Conservation (phyloP, 1,140 invertebrate species). For the Aethina tumida region DNA sequence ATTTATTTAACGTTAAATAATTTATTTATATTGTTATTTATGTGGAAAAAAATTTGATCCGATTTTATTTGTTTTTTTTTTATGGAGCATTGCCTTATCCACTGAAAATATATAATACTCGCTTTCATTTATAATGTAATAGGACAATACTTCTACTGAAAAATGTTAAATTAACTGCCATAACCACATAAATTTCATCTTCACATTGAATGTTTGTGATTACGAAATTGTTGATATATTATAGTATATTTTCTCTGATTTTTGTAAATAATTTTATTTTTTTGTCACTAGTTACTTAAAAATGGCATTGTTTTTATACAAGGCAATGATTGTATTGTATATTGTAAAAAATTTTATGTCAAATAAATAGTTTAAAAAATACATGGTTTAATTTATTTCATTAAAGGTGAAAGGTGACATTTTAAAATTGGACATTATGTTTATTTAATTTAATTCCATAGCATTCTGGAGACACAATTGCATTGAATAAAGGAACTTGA, state of each 20-base stretch:
- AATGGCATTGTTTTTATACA: slow-evolving; percentile 11
- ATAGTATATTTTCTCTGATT: slow-evolving; percentile 4
- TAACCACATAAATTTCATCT: neutral
- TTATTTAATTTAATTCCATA: slow-evolving; percentile 51
- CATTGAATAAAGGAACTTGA: slow-evolving; percentile 66
- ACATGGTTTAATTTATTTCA: too few species aligned
- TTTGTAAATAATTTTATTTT: slow-evolving; percentile 9
- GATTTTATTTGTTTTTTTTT: slow-evolving; percentile 4
- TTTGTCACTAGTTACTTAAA: slow-evolving; percentile 8
- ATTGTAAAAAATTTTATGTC: neutral
- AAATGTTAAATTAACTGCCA: slow-evolving; percentile 1
- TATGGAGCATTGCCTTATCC: neutral
- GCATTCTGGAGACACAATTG: slow-evolving; percentile 64
- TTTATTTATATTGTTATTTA: too few species aligned
- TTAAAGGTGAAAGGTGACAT: too few species aligned
- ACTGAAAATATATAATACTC: slow-evolving; percentile 2
- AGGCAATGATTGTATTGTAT: slow-evolving; percentile 12
- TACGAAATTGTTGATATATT: slow-evolving; percentile 1
- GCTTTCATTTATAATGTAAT: neutral
- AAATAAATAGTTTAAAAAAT: too few species aligned
- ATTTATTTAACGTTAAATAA: too few species aligned
- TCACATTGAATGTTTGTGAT: neutral
- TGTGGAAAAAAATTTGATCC: too few species aligned
- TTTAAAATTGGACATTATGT: too few species aligned
- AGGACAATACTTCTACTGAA: neutral